These are phyloP conservation scores for Pissodes strobi DNA, from an alignment of 1,140 invertebrate species.

Conservation along the genomic window DNA sequence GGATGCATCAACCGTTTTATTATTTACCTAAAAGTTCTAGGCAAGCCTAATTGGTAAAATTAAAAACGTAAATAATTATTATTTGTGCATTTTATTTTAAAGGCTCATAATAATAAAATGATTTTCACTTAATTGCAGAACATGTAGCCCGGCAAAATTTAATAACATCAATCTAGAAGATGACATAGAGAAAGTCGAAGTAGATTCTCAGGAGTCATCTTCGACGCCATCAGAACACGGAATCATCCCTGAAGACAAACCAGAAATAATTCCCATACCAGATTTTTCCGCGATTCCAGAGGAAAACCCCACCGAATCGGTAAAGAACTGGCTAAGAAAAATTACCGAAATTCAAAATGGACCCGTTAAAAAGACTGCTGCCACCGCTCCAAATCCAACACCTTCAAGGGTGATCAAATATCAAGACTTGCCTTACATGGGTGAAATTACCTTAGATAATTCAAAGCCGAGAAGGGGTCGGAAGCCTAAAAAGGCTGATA, in stretches of 20 bases:
- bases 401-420: slow-evolving; percentile 68
- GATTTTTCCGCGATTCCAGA: slow-evolving; percentile 36
- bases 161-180: slow-evolving; percentile 47
- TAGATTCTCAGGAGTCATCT: slow-evolving; percentile 44
- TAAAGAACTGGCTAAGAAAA: slow-evolving; percentile 73
- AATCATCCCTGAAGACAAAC: slow-evolving; percentile 6
- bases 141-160: slow-evolving; percentile 23
- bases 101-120: no score
- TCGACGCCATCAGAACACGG: slow-evolving; percentile 37
- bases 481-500: slow-evolving; percentile 88
- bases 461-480: slow-evolving; percentile 79
- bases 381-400: slow-evolving; percentile 41
- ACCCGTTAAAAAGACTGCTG: slow-evolving; percentile 26
- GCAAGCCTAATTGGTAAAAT: no score
- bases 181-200: slow-evolving; percentile 50
- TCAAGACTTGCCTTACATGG: slow-evolving; percentile 87
- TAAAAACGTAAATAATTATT: no score
- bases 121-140: slow-evolving; percentile 7
- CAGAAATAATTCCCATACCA: slow-evolving; percentile 10
- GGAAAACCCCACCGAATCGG: slow-evolving; percentile 62
- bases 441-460: slow-evolving; percentile 85
- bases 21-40: no score
- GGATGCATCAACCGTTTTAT: no score
- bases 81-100: no score
- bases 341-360: slow-evolving; percentile 63